Percentiles rank a stretch among this genome's conserved stretches.
Conservation (phyloP, 2,113 vertebrate genomes). For the Ellobius talpinus region DNA sequence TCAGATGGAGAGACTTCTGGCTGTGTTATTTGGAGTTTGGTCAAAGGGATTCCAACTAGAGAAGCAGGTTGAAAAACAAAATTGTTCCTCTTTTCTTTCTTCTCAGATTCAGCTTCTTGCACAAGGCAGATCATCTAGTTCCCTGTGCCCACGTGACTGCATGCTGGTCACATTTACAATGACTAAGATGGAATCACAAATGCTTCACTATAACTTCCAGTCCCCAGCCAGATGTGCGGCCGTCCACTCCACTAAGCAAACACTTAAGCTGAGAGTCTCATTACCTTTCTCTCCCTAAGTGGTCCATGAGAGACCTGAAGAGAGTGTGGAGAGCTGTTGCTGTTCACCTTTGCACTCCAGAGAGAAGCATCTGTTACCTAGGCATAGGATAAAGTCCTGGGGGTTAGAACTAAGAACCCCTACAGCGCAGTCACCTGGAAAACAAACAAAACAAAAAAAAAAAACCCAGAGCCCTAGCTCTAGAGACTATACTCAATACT, state of each 20-base stretch:
- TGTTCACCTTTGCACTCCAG: not conserved
- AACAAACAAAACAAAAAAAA: not conserved
- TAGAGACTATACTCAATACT: not conserved
- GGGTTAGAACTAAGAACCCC: constrained; percentile 22
- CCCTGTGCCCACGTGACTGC: constrained; percentile 20
- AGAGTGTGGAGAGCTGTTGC: not conserved
- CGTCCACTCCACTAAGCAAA: constrained; percentile 59
- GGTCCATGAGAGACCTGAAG: constrained; percentile 14
- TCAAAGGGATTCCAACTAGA: constrained; percentile 49
- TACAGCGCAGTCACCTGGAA: not conserved
- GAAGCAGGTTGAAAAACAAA: not conserved
- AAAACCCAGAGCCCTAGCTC: not conserved
- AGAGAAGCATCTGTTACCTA: not conserved
- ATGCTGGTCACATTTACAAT: constrained; percentile 74
- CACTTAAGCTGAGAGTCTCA: constrained; percentile 21
- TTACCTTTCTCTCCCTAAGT: constrained; percentile 1
- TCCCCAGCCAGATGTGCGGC: constrained; percentile 68
- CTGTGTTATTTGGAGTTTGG: not conserved
- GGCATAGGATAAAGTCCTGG: not conserved
- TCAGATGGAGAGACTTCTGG: constrained; percentile 29
- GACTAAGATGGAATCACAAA: constrained; percentile 69
- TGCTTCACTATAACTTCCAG: constrained; percentile 57
- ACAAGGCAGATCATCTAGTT: constrained; percentile 35
- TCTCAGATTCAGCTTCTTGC: constrained; percentile 20
- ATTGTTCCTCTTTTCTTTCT: not conserved